Evolutionary conservation across 2,888 invertebrate species (phyloP).

Genomic region (Drosophila greeni): DNA sequence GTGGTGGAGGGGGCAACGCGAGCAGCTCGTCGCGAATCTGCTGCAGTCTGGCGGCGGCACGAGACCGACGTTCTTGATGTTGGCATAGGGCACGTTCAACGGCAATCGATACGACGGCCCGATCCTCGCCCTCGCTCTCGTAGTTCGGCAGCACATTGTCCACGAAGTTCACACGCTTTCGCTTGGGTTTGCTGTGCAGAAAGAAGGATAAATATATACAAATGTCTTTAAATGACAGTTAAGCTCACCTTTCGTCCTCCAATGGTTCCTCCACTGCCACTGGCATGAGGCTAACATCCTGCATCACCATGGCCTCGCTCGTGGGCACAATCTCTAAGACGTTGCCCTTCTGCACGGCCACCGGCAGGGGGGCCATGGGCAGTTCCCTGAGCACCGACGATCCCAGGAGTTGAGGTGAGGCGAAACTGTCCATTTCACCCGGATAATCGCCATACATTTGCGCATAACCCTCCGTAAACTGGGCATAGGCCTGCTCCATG

Average conservation of each 20-base stretch:
- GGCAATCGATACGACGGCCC: conserved; percentile 60
- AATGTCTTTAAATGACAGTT: no score
- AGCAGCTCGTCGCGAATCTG: conserved; percentile 43
- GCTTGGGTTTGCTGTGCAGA: conserved; percentile 60
- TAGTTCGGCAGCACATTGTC: conserved; percentile 74
- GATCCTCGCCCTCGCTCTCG: conserved; percentile 76
- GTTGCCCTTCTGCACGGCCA: conserved; percentile 78
- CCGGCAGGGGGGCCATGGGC: conserved; percentile 42
- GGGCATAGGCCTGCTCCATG: conserved; percentile 65
- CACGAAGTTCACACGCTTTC: conserved; percentile 76
- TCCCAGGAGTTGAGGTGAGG: conserved; percentile 7
- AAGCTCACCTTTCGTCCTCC: conserved; percentile 52
- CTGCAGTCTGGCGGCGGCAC: conserved; percentile 42
- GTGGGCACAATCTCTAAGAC: conserved; percentile 78
- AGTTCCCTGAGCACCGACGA: conserved; percentile 29
- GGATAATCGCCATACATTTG: conserved; percentile 17
- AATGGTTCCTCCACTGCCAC: conserved; percentile 45
- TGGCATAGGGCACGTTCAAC: conserved; percentile 64
- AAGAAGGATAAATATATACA: not conserved
- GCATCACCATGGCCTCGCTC: not conserved
- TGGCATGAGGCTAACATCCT: conserved; percentile 6
- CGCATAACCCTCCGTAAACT: conserved; percentile 63
- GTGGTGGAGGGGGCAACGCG: conserved; percentile 65
- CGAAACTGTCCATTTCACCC: conserved; percentile 3
- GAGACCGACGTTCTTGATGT: conserved; percentile 58